These are phyloP conservation scores for Mesorhabditis spiculigera DNA, from an alignment of 2,888 invertebrate species.

Conservation along the genomic window DNA sequence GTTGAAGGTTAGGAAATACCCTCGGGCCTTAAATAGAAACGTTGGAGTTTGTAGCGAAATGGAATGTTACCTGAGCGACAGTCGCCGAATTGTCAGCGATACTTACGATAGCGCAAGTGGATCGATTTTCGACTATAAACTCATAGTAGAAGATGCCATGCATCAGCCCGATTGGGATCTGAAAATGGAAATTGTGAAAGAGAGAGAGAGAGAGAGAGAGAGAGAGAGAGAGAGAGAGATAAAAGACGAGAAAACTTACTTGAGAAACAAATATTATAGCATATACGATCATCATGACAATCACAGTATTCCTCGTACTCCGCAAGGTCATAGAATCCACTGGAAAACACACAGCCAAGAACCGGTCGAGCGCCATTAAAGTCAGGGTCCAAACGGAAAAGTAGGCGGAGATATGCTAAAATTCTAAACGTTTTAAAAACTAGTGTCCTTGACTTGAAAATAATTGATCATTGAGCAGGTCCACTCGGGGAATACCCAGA, in stretches of 20 bases:
- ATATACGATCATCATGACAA: slow-evolving; percentile 40
- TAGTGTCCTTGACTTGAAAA: slow-evolving; percentile 61
- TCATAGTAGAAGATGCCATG: slow-evolving; percentile 45
- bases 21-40: slow-evolving; percentile 30
- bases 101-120: slow-evolving; percentile 49
- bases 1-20: slow-evolving; percentile 75
- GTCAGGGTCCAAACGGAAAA: slow-evolving; percentile 89
- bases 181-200: not conserved
- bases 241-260: slow-evolving; percentile 18
- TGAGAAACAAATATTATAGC: slow-evolving; percentile 47
- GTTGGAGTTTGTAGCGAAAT: not conserved
- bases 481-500: slow-evolving; percentile 84
- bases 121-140: slow-evolving; percentile 48
- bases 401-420: slow-evolving; percentile 78
- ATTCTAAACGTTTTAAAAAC: not conserved
- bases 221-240: not conserved
- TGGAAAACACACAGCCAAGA: slow-evolving; percentile 88
- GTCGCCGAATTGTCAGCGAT: slow-evolving; percentile 45
- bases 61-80: slow-evolving; percentile 25
- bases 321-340: slow-evolving; percentile 64
- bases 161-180: slow-evolving; percentile 40
- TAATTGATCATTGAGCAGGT: slow-evolving; percentile 89
- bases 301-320: slow-evolving; percentile 47
- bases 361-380: slow-evolving; percentile 84
- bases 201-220: not conserved